Conservation (phyloP, 2,113 vertebrate genomes). For the Nothoprocta pentlandii region DNA sequence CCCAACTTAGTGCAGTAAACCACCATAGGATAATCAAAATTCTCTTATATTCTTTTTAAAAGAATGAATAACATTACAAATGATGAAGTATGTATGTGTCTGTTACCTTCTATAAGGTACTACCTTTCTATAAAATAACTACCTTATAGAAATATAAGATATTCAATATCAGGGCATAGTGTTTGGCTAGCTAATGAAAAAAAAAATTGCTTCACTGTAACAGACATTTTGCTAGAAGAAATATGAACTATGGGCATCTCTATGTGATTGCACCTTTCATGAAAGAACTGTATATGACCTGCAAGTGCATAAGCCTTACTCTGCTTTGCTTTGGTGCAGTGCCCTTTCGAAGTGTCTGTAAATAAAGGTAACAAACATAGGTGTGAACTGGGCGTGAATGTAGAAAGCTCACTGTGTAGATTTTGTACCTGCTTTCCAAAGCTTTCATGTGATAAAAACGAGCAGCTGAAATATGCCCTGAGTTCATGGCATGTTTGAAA, state of each 20-base stretch:
- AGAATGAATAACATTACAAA: not conserved
- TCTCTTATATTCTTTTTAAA: not conserved
- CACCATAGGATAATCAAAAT: not conserved
- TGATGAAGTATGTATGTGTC: not conserved
- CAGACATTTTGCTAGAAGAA: not conserved
- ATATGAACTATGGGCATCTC: not conserved
- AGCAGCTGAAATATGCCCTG: not conserved
- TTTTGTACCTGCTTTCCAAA: not conserved
- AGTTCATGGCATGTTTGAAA: not conserved
- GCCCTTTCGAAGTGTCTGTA: not conserved
- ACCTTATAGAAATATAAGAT: not conserved
- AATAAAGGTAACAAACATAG: not conserved
- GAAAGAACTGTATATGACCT: not conserved
- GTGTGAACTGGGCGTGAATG: not conserved
- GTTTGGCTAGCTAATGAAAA: not conserved
- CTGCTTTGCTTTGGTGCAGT: not conserved
- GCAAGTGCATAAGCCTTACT: not conserved
- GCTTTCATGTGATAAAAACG: not conserved
- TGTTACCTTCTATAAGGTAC: not conserved
- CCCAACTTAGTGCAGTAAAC: not conserved
- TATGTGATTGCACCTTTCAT: not conserved
- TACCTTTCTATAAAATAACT: not conserved
- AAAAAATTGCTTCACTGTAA: conserved; percentile 11
- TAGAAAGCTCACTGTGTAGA: not conserved
- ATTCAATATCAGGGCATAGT: not conserved